Base-by-base conservation (phyloP, 23 tunicate genomes). In the Aplidium turbinatum region DNA sequence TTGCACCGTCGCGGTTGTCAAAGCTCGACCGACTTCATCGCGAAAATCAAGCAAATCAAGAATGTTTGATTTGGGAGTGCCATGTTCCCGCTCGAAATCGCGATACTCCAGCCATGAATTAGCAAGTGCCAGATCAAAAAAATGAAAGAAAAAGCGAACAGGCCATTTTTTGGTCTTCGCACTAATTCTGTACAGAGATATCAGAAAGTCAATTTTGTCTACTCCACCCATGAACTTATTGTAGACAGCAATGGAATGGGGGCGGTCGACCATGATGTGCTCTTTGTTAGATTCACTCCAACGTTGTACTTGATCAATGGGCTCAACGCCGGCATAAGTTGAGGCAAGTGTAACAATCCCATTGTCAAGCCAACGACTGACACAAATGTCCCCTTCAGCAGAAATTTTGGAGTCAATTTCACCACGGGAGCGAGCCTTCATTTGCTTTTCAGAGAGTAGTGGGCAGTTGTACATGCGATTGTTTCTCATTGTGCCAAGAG, bases 261-360 rank as follows among this genome's bases (percentile, higher is more conserved):
- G 67, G 9, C 67, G 36, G 11, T 60, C 35, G 18, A 60, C 67
- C 60, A 53, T 53, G 16, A 60, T 4, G n/a, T 60, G 67, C 35
- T 60, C 36, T 60, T 60, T 60, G 30, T 26, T 19, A n/a, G n/a
- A 29, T 60, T 60, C 67, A 60, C 38, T 29, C 67, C 67, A 60
- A 7, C 34, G 36, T 60, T 6, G 30, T 26, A 4, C 67, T 60
- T 60, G 35, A 31, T 60, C 35, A 9, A 60, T 23, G 30, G 30
- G 13, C 7, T 60, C 11, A 9, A 11, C 31, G 4, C 67, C 67
- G 31, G 67, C 34, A 60, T 29, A 60, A 60, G 38, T 25, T 16
- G 67, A 60, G 30, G 67, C 67, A 35, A 60, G 35, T 5, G 67
- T 60, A 23, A 29, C 67, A 4, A 60, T 60, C 5, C 6, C 34